Base-by-base conservation (phyloP, 2,888 invertebrate genomes). In the Macaria notata region DNA sequence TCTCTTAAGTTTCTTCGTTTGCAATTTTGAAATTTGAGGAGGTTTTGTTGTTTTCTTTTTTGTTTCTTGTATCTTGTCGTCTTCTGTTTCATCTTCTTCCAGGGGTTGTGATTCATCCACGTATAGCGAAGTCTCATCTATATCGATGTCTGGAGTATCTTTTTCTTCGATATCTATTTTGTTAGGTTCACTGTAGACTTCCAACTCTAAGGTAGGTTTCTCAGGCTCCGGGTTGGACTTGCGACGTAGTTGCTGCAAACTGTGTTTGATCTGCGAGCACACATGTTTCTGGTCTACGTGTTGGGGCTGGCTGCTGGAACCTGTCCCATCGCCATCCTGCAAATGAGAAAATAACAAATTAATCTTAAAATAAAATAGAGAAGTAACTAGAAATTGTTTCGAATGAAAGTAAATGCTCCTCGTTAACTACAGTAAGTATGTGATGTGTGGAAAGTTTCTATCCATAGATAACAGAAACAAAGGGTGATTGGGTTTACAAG, bases 181-280 rank as follows among this genome's bases (percentile, higher is more conserved):
- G 4, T 5, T 31, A 6, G 49, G 4, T 31, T 49, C 41, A 4
- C 9, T 30, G 30, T 42, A 50, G 9, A 44, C 44, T 44, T 49
- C 42, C 9, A 49, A 31, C 4, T 42, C 31, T n/a, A 49, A 41
- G 8, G 6, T 2, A 49, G 42, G 43, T 3, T 19, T 43, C 42
- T 9, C 8, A 3, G 9, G 31, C 33, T 42, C 42, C 42, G 31
- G 33, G 8, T 41, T 41, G 0, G 9, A n/a, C 9, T 33, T 5
- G 9, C 31, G 49, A 19, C 49, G 49, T 0, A 49, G 42, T 8
- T 5, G 6, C n/a, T 42, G 42, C 9, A 49, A 31, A 9, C 49
- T 49, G 19, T 43, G 42, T 33, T 43, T 49, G 29, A 49, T 49
- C 9, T 49, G 9, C 42, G 4, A 2, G 4, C 42, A 33, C 9